Evolutionary conservation across 2,113 vertebrate species (phyloP).

Genomic region (Argyrosomus japonicus): DNA sequence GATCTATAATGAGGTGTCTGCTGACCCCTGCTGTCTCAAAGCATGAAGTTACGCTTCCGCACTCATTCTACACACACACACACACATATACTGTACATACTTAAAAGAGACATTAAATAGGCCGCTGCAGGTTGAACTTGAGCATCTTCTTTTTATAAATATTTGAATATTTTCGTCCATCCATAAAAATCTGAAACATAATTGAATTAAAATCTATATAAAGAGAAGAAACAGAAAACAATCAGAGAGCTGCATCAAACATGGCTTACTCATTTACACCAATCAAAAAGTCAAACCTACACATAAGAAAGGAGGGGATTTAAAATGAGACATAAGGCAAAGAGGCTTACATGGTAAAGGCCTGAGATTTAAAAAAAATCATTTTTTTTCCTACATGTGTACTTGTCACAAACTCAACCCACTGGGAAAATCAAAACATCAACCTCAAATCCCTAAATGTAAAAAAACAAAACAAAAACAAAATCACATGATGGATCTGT

Average conservation of each 20-base stretch:
- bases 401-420: conserved; percentile 3
- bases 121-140: conserved; percentile 21
- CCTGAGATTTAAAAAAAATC: conserved; percentile 25
- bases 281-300: conserved; percentile 16
- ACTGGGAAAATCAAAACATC: conserved; percentile 2
- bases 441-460: not conserved
- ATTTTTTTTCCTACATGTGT: not conserved
- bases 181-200: conserved; percentile 44
- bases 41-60: conserved; percentile 4
- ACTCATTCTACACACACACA: not conserved
- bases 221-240: conserved; percentile 37
- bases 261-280: conserved; percentile 8
- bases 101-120: not conserved
- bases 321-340: conserved; percentile 44
- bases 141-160: conserved; percentile 49
- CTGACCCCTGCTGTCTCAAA: conserved; percentile 76
- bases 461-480: not conserved
- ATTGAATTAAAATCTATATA: conserved; percentile 28
- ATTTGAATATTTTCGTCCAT: conserved; percentile 39
- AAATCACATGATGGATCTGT: conserved; percentile 29
- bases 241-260: conserved; percentile 7
- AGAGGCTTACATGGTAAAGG: conserved; percentile 41
- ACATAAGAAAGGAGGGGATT: not conserved
- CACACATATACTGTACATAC: not conserved
- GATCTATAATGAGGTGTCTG: conserved; percentile 52